These are phyloP conservation scores for Tilapia sparmanii DNA, from an alignment of 2,113 vertebrate genomes.

Conservation along the genomic window DNA sequence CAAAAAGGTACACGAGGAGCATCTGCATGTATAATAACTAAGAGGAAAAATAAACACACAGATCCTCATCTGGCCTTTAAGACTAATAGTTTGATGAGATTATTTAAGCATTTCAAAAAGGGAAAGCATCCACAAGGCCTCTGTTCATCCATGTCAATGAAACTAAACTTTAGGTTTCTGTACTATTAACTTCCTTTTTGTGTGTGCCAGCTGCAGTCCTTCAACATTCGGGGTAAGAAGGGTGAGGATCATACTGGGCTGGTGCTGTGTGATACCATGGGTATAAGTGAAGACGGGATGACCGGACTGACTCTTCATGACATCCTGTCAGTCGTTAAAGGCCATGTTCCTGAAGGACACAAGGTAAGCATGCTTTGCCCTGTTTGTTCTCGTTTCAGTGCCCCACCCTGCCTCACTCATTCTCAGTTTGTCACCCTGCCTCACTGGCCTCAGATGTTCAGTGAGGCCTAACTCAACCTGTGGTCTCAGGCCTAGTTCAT, in stretches of 20 bases:
- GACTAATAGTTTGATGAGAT: fast-evolving
- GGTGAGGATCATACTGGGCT: conserved; percentile 6
- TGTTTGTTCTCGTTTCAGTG: neutral
- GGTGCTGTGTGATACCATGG: conserved; percentile 62
- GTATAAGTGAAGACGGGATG: conserved; percentile 46
- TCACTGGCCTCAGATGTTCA: fast-evolving
- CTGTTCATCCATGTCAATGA: neutral
- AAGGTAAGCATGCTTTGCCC: conserved; percentile 19
- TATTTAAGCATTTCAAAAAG: neutral
- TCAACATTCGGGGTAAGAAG: conserved; percentile 25
- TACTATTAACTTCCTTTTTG: neutral
- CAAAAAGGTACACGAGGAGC: conserved; percentile 57
- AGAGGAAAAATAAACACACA: neutral
- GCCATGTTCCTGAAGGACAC: conserved; percentile 67
- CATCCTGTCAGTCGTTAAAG: conserved; percentile 60
- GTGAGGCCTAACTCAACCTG: neutral
- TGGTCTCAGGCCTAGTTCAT: fast-evolving
- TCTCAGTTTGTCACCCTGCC: neutral
- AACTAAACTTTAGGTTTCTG: neutral
- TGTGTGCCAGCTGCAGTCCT: conserved; percentile 57
- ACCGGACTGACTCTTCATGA: conserved; percentile 61
- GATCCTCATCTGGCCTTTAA: neutral
- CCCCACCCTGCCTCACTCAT: neutral
- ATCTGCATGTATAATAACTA: fast-evolving
- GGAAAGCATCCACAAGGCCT: fast-evolving